These are phyloP conservation scores for Caradrina kadenii DNA, from an alignment of 2,888 invertebrate species.

Conservation along the genomic window DNA sequence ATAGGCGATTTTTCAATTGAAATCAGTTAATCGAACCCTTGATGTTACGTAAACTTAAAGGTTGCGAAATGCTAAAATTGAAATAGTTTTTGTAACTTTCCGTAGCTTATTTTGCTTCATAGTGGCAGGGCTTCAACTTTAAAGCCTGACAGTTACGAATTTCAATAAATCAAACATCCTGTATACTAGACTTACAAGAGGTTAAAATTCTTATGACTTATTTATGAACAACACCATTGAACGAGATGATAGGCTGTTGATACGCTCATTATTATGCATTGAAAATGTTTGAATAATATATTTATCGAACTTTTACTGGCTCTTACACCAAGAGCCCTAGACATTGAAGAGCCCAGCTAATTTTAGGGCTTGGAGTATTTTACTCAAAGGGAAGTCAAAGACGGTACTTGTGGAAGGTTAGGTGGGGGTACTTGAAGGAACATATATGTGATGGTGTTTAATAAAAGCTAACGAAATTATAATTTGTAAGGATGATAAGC, in stretches of 20 bases:
- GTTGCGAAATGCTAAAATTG: no score
- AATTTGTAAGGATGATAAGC: background rate
- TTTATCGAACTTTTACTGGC: slow-evolving; percentile 54
- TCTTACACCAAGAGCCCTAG: slow-evolving; percentile 48
- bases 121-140: no score
- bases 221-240: slow-evolving; percentile 48
- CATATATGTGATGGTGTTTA: slow-evolving; percentile 19
- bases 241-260: slow-evolving; percentile 51
- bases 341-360: slow-evolving; percentile 49
- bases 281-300: slow-evolving; percentile 60
- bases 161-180: slow-evolving; percentile 7
- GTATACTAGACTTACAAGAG: slow-evolving; percentile 15
- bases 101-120: background rate
- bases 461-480: slow-evolving; percentile 15
- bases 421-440: slow-evolving; percentile 15
- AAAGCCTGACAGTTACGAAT: no score
- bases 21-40: no score
- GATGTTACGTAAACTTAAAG: no score
- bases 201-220: slow-evolving; percentile 27
- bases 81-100: background rate
- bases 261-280: slow-evolving; percentile 59
- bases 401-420: slow-evolving; percentile 14
- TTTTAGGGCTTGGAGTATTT: slow-evolving; percentile 35
- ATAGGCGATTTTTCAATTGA: no score
- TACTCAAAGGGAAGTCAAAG: slow-evolving; percentile 39